A percentile compares a stretch with the other conserved stretches of the same genome.
Conservation (phyloP, 2,797 vertebrate species). For the Leuciscus waleckii region DNA sequence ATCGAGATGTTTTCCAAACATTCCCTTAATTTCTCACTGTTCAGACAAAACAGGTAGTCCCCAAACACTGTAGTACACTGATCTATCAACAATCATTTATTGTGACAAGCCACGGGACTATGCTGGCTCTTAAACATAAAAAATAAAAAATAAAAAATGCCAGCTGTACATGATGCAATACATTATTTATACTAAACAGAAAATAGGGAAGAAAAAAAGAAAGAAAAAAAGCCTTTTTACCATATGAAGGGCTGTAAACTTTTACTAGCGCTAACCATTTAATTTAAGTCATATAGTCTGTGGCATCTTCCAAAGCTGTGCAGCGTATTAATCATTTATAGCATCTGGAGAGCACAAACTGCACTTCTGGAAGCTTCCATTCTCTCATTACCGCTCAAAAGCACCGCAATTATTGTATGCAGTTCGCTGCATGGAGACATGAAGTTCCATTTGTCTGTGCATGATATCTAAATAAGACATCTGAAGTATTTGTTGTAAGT, state of each 20-base stretch:
- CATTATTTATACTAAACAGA: constrained; percentile 70
- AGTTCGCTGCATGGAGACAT: constrained; percentile 23
- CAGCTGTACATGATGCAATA: constrained; percentile 77
- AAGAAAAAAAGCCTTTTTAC: constrained; percentile 75
- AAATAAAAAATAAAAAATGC: constrained; percentile 76
- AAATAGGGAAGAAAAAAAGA: constrained; percentile 22
- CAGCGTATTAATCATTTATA: constrained; percentile 58
- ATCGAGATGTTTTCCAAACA: neutral
- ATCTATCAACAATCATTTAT: constrained; percentile 84
- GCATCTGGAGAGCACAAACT: constrained; percentile 58
- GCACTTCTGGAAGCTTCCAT: constrained; percentile 53
- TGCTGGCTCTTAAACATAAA: constrained; percentile 85
- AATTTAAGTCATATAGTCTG: constrained; percentile 61
- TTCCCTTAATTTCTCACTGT: neutral
- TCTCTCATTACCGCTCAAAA: constrained; percentile 68
- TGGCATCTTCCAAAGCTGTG: constrained; percentile 61
- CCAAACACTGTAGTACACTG: constrained; percentile 73
- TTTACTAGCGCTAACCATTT: constrained; percentile 70
- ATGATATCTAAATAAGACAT: constrained; percentile 5
- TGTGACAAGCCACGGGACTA: constrained; percentile 82
- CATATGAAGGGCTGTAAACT: constrained; percentile 78
- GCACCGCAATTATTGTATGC: constrained; percentile 61
- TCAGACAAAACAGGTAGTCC: neutral
- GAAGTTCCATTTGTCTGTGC: constrained; percentile 15
- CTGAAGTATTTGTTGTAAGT: neutral